These are phyloP conservation scores for Ridgeia piscesae DNA, from an alignment of 1,140 invertebrate genomes.

Conservation along the genomic window DNA sequence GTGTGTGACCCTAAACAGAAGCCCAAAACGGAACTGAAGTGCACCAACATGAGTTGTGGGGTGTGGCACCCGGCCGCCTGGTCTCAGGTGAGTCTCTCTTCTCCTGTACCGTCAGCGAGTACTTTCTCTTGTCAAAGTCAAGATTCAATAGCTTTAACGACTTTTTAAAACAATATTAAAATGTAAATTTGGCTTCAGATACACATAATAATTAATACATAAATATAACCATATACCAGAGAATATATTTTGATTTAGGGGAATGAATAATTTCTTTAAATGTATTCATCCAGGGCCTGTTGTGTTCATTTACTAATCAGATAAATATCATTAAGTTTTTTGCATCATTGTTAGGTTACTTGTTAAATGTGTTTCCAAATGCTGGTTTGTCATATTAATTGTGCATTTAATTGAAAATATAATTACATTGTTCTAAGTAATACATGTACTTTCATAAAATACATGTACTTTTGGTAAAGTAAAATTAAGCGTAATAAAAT, in stretches of 20 bases:
- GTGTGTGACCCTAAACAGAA: constrained; percentile 43
- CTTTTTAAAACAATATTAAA: no score
- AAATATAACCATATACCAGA: no score
- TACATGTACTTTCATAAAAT: no score
- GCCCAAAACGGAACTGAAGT: constrained; percentile 42
- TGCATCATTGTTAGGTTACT: background rate
- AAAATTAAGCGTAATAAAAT: background rate
- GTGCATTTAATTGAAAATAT: no score
- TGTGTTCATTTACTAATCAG: background rate
- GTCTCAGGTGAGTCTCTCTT: constrained; percentile 45
- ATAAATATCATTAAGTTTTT: background rate
- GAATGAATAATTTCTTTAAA: no score
- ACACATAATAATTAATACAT: no score
- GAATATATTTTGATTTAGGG: no score
- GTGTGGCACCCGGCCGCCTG: constrained; percentile 54
- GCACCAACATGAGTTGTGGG: constrained; percentile 56
- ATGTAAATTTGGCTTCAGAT: no score
- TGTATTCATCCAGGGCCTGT: background rate
- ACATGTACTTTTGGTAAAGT: background rate
- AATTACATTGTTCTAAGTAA: no score
- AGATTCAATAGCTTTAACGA: no score
- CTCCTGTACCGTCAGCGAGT: no score
- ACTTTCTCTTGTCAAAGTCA: no score
- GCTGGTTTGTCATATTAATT: background rate
- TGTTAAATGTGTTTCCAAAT: background rate